Percentiles rank a stretch among this genome's conserved stretches.
Evolutionary conservation across 2,797 vertebrate genomes (phyloP).

Genomic region (Perodicticus potto): DNA sequence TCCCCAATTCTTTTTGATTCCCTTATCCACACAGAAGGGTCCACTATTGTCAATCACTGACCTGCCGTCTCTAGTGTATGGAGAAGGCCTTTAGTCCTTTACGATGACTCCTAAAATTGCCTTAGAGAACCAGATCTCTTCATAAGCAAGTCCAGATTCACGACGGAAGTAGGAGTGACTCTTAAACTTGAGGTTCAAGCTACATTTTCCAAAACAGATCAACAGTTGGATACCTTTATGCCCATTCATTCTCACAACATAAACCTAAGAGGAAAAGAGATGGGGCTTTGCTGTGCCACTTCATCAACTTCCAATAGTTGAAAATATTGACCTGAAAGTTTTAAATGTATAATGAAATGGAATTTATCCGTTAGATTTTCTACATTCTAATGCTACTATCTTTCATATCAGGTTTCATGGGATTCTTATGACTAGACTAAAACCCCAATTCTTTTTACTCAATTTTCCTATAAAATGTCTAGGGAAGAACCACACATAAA

Average conservation of each 20-base stretch:
- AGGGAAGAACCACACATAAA: constrained; percentile 32
- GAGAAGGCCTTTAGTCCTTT: not conserved
- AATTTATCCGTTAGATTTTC: constrained; percentile 41
- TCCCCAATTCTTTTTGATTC: not conserved
- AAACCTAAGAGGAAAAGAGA: not conserved
- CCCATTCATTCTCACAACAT: not conserved
- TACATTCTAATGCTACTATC: constrained; percentile 8
- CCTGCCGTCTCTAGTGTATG: not conserved
- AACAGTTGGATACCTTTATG: not conserved
- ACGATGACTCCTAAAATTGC: not conserved
- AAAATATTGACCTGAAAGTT: constrained; percentile 25
- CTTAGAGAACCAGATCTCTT: not conserved
- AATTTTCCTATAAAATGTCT: constrained; percentile 56
- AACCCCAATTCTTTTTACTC: constrained; percentile 39
- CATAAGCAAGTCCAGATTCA: constrained; percentile 15
- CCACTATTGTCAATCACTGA: not conserved
- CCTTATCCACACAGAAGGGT: too few relatives aligned
- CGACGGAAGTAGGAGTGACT: not conserved
- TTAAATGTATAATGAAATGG: not conserved
- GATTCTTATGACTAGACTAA: constrained; percentile 14
- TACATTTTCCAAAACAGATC: not conserved
- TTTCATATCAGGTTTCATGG: not conserved
- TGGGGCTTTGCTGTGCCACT: not conserved
- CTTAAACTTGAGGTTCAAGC: constrained; percentile 12
- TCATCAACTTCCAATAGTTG: not conserved